Percentiles rank a stretch among this genome's conserved stretches.
phyloP scores from a whole-genome alignment of 2,797 vertebrate genomes.

The Erpetoichthys calabaricus region DNA sequence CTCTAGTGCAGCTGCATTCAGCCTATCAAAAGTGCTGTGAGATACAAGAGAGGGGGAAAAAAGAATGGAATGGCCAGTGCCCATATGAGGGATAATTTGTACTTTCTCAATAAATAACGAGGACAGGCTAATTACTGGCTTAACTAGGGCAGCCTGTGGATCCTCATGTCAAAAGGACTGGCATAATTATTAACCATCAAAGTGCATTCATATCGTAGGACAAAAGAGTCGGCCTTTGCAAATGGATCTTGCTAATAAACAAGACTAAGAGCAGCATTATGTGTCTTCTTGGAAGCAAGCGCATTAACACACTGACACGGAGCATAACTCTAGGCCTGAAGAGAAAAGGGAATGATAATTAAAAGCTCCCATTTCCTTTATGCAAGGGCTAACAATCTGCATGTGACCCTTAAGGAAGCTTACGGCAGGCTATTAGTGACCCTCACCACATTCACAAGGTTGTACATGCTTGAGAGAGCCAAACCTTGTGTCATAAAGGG shows the following conservation, averaged over 20 bases:
- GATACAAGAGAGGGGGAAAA: constrained; percentile 47
- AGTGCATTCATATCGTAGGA: constrained; percentile 93
- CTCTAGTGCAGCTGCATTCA: constrained; percentile 76
- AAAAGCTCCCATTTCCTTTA: constrained; percentile 57
- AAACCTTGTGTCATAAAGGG: constrained; percentile 58
- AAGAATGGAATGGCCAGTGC: constrained; percentile 67
- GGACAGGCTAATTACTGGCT: constrained; percentile 98
- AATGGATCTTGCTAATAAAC: constrained; percentile 94
- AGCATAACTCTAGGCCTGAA: constrained; percentile 71
- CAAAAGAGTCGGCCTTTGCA: constrained; percentile 83
- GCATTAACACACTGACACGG: constrained; percentile 82
- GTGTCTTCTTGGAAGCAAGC: constrained; percentile 64
- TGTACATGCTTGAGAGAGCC: constrained; percentile 72
- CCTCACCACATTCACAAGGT: constrained; percentile 73
- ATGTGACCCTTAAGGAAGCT: constrained; percentile 62
- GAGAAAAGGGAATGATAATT: constrained; percentile 64
- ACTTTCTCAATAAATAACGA: constrained; percentile 80
- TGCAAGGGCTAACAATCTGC: constrained; percentile 51
- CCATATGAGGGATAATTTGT: constrained; percentile 91
- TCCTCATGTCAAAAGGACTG: constrained; percentile 96
- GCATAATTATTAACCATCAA: constrained; percentile 97
- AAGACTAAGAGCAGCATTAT: constrained; percentile 78
- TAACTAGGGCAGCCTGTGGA: constrained; percentile 93
- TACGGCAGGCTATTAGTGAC: constrained; percentile 88
- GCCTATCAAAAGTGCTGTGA: constrained; percentile 69